A percentile compares a stretch with the other conserved stretches of the same genome.
Evolutionary conservation across 2,797 vertebrate species (phyloP).

Genomic region (Gorsachius magnificus): DNA sequence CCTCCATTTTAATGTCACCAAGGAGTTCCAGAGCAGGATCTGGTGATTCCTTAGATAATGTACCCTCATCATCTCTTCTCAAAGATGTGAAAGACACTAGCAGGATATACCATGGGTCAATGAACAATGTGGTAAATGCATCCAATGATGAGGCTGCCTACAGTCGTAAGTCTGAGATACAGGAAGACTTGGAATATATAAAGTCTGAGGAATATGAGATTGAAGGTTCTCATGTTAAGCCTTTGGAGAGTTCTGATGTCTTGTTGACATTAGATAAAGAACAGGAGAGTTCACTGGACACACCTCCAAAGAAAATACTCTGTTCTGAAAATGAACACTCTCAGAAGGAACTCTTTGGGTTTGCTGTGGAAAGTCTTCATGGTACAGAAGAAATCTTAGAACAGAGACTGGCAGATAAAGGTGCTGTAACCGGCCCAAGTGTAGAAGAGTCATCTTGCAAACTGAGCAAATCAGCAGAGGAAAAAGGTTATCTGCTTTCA

Average conservation of each 20-base stretch:
- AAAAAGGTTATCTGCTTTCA: constrained; percentile 40
- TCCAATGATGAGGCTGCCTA: constrained; percentile 54
- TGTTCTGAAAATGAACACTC: background rate
- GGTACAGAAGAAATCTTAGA: constrained; percentile 30
- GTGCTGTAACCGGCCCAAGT: background rate
- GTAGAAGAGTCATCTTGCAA: constrained; percentile 3
- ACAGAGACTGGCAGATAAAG: constrained; percentile 38
- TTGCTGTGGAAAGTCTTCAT: constrained; percentile 28
- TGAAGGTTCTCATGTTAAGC: constrained; percentile 38
- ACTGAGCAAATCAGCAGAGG: constrained; percentile 46
- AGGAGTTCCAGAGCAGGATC: constrained; percentile 69
- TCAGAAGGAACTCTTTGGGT: background rate
- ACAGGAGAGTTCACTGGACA: constrained; percentile 43
- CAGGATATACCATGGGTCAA: constrained; percentile 9
- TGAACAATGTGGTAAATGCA: constrained; percentile 28
- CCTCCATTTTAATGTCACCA: constrained; percentile 72
- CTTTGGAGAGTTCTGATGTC: constrained; percentile 71
- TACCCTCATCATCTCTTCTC: constrained; percentile 41
- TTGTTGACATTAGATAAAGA: constrained; percentile 74
- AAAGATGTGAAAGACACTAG: constrained; percentile 49
- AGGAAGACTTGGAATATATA: constrained; percentile 76
- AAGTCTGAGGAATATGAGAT: constrained; percentile 62
- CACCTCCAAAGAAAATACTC: constrained; percentile 29
- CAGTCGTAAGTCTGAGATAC: constrained; percentile 77
- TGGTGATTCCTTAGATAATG: constrained; percentile 64